Evolutionary conservation across 2,888 invertebrate species (phyloP).

Genomic region (Limnephilus marmoratus): DNA sequence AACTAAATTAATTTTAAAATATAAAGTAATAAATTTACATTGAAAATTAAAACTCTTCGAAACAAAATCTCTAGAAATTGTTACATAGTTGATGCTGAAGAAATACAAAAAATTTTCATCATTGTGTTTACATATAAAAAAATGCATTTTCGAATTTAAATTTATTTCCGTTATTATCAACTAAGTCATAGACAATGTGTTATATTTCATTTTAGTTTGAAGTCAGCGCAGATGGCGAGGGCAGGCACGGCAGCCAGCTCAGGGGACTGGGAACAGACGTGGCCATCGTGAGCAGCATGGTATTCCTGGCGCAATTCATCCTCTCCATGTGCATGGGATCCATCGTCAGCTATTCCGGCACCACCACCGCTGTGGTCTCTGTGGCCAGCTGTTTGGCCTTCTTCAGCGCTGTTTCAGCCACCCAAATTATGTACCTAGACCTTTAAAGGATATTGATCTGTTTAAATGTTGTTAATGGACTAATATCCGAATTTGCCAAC

Average conservation of each 20-base stretch:
- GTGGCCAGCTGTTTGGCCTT: conserved; percentile 91
- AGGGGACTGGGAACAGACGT: conserved; percentile 97
- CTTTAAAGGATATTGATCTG: conserved; percentile 76
- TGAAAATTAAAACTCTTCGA: no score
- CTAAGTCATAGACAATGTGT: not conserved
- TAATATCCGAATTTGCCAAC: not conserved
- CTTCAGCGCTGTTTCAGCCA: conserved; percentile 90
- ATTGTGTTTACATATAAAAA: no score
- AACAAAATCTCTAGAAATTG: no score
- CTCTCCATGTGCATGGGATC: conserved; percentile 92
- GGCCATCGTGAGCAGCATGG: conserved; percentile 96
- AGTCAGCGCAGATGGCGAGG: conserved; percentile 76
- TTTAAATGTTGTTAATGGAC: no score
- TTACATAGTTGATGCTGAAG: no score
- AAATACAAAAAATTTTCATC: no score
- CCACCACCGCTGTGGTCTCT: conserved; percentile 92
- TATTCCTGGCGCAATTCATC: conserved; percentile 95
- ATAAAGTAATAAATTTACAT: no score
- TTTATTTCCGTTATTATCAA: no score
- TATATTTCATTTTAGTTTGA: conserved; percentile 76
- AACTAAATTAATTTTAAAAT: no score
- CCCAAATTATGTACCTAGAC: conserved; percentile 93
- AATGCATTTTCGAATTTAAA: no score
- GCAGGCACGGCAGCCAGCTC: conserved; percentile 79
- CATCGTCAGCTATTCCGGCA: conserved; percentile 87